Conservation (phyloP, 2,888 invertebrate species). For the Crematogaster levior region DNA sequence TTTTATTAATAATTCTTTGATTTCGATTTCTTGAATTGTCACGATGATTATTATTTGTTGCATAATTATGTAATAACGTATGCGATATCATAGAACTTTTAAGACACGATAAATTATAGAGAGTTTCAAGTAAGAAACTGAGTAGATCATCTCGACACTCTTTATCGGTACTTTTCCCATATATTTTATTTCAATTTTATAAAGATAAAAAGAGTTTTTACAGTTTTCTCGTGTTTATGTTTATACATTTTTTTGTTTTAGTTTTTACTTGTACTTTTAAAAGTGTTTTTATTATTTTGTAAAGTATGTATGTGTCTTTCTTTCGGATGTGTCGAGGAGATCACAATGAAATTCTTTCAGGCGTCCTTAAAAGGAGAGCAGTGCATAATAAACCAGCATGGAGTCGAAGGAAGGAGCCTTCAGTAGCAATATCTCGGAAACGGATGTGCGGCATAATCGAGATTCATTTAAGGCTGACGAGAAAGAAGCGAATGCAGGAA, state of each 20-base stretch:
- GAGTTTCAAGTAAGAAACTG: no score
- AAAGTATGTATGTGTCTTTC: neutral
- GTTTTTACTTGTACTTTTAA: constrained; percentile 10
- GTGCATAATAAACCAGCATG: constrained; percentile 56
- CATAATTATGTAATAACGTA: neutral
- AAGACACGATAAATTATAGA: neutral
- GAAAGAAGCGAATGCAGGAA: constrained; percentile 43
- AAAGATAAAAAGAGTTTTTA: neutral
- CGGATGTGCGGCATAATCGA: constrained; percentile 1
- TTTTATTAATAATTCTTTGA: neutral
- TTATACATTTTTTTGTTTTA: neutral
- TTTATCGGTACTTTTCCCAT: neutral
- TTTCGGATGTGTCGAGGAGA: neutral
- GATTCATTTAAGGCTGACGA: neutral
- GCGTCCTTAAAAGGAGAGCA: constrained; percentile 43
- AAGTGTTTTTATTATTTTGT: neutral
- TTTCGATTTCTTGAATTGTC: neutral
- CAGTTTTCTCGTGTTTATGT: neutral
- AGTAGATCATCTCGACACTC: neutral
- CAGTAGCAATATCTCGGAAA: constrained; percentile 18
- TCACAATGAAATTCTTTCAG: constrained; percentile 53
- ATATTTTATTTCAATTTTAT: neutral
- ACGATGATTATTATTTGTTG: neutral
- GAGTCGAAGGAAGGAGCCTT: constrained; percentile 38
- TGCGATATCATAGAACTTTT: neutral